Percentiles rank a stretch among this genome's conserved stretches.
Evolutionary conservation across 2,888 invertebrate species (phyloP).

Genomic region (Sinopyrophorus schimmeli): DNA sequence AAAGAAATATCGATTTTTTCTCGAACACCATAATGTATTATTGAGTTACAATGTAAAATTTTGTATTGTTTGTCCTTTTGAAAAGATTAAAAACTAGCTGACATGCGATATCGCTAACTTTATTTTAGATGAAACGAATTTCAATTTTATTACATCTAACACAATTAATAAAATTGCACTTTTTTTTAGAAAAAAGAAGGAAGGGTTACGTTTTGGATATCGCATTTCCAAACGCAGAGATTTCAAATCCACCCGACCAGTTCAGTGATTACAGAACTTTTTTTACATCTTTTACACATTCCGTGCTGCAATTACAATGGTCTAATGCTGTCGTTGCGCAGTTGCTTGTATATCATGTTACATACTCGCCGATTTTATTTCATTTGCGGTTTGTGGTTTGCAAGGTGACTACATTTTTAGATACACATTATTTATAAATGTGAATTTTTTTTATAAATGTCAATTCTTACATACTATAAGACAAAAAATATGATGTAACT

Average conservation of each 20-base stretch:
- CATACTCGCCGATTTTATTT: slow-evolving; percentile 44
- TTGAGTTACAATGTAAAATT: no score
- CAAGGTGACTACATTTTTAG: slow-evolving; percentile 43
- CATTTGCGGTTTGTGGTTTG: slow-evolving; percentile 47
- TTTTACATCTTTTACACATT: slow-evolving; percentile 37
- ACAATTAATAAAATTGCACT: slow-evolving; percentile 10
- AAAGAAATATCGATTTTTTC: no score
- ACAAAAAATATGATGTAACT: no score
- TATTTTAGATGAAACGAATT: no score
- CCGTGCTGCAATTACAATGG: slow-evolving; percentile 38
- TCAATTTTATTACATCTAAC: no score
- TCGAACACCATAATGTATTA: no score
- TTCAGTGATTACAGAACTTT: slow-evolving; percentile 35
- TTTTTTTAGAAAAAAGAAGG: slow-evolving; percentile 19
- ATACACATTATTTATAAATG: slow-evolving; percentile 16
- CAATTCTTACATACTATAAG: no score
- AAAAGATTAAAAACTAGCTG: no score
- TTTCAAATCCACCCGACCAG: slow-evolving; percentile 39
- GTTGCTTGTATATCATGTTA: slow-evolving; percentile 41
- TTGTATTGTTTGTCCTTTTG: no score
- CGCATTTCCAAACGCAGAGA: slow-evolving; percentile 27
- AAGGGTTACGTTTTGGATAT: slow-evolving; percentile 30
- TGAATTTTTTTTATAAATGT: slow-evolving; percentile 11
- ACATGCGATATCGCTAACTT: no score
- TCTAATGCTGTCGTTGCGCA: slow-evolving; percentile 43